Conservation (phyloP, 2,797 vertebrate genomes). For the Antrozous pallidus region DNA sequence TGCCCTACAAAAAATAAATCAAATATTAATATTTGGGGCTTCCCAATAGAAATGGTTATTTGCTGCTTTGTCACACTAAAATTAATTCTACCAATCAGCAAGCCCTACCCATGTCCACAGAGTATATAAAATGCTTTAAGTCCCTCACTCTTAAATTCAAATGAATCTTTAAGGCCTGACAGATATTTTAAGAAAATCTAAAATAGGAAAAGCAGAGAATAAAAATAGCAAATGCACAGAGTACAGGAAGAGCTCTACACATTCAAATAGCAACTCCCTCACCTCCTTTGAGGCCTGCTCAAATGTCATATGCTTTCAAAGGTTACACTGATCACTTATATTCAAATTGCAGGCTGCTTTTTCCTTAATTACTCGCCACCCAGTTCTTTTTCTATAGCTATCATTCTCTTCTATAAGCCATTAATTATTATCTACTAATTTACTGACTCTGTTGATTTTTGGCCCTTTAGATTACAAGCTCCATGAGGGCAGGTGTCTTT, state of each 20-base stretch:
- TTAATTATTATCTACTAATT: background rate
- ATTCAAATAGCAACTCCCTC: background rate
- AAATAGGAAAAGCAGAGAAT: background rate
- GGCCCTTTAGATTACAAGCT: background rate
- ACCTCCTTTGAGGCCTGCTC: background rate
- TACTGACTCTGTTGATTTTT: background rate
- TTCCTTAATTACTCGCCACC: background rate
- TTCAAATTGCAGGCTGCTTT: background rate
- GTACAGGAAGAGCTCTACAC: background rate
- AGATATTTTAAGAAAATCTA: slow-evolving; percentile 20
- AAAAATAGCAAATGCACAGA: background rate
- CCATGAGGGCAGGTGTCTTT: background rate
- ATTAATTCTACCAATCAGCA: background rate
- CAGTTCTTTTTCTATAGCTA: background rate
- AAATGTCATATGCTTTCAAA: background rate
- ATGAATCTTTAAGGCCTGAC: background rate
- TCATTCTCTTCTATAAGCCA: background rate
- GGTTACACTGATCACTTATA: background rate
- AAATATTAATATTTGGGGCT: background rate
- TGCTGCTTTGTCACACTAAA: background rate
- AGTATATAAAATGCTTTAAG: background rate
- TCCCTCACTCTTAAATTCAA: background rate
- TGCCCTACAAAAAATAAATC: background rate
- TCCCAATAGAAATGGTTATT: background rate
- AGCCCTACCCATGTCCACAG: background rate